Base-by-base conservation (phyloP, 2,888 invertebrate species). In the Malthinus flaveolus region DNA sequence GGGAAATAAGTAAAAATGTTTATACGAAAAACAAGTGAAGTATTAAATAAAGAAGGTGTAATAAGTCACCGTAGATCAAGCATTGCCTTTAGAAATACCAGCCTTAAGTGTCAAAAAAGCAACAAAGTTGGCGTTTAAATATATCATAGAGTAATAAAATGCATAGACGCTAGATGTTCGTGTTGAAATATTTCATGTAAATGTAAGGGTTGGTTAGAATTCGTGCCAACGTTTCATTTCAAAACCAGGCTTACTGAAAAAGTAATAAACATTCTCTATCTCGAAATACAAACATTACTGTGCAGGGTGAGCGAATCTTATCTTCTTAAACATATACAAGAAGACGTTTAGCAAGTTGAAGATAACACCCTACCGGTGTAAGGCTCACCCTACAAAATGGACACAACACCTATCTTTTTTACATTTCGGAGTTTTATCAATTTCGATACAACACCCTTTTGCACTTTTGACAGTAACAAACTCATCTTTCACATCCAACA, bases 261-360 rank as follows among this genome's bases (percentile, higher is more conserved):
- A 56, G 61, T 59, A 61, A 63, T 61, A 63, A 63, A 63, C 56
- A 50, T 42, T 44, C 51, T 52, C 44, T 55, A 61, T 64, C 57
- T 59, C 49, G 59, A 56, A 58, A 58, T 57, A 55, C 49, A 59
- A 58, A 61, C 59, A 57, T 63, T 63, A 62, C 56, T 60, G 54
- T 48, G 49, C 54, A 52, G 52, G 61, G 62, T 56, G 59, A 53
- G 61, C 62, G 56, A 66, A 67, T 67, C 67, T 67, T 67, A 67
- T 67, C 67, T 66, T 50, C 35, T 57, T 65, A 65, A 66, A 64
- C 65, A 65, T 65, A 68, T 66, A 64, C 65, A 65, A 66, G 65
- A 59, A 62, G 58, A 66, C 61, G 57, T 59, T 63, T 63, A 61
- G 56, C 60, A 54, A 49, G 49, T 47, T 63, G 49, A 58, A 65